A percentile compares a stretch with the other conserved stretches of the same genome.
These are phyloP conservation scores for Cryptophagus acutangulus DNA, from an alignment of 2,888 invertebrate genomes.

Conservation along the genomic window DNA sequence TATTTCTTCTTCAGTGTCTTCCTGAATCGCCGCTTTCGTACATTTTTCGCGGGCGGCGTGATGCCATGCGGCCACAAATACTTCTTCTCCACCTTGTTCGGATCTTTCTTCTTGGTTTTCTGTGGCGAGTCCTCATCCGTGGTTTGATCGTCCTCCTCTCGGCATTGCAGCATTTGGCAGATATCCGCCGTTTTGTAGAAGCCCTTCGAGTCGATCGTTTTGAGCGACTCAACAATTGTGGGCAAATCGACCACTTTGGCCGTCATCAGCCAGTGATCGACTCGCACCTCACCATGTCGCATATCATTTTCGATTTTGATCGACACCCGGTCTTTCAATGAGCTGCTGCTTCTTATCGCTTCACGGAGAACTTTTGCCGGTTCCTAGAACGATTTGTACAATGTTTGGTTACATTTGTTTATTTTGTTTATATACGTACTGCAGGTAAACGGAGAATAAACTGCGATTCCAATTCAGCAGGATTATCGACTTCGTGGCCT, in stretches of 20 bases:
- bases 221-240: constrained; percentile 85
- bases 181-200: constrained; percentile 98
- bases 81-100: constrained; percentile 72
- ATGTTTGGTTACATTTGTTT: constrained; percentile 3
- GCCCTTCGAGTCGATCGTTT: constrained; percentile 93
- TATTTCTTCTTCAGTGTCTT: constrained; percentile 96
- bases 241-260: constrained; percentile 90
- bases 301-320: constrained; percentile 85
- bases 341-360: constrained; percentile 69
- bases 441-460: constrained; percentile 42
- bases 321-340: constrained; percentile 75
- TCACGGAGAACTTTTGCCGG: constrained; percentile 71
- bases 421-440: constrained; percentile 24
- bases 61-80: constrained; percentile 93
- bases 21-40: constrained; percentile 83
- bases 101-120: constrained; percentile 74
- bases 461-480: constrained; percentile 43
- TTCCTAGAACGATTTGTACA: constrained; percentile 47
- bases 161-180: constrained; percentile 86
- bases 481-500: constrained; percentile 24
- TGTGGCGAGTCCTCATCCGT: constrained; percentile 72
- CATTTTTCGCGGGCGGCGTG: constrained; percentile 94
- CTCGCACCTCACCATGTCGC: constrained; percentile 80
- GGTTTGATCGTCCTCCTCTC: constrained; percentile 77
- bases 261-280: constrained; percentile 83